phyloP scores from a whole-genome alignment of 2,797 vertebrate species.

The Taenioides sp. region DNA sequence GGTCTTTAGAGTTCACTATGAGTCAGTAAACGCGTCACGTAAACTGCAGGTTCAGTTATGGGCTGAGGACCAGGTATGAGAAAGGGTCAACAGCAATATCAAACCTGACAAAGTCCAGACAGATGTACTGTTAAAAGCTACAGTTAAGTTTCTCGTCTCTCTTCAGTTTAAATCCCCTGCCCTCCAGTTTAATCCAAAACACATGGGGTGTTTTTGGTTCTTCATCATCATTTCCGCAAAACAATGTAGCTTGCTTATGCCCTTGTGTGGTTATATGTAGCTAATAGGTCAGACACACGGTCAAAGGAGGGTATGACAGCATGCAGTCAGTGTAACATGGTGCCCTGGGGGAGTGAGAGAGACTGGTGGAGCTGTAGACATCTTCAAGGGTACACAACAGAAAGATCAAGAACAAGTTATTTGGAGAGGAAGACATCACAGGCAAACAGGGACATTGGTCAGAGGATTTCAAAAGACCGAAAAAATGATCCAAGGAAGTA shows the following conservation, averaged over 20 bases:
- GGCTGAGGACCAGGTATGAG: slow-evolving; percentile 27
- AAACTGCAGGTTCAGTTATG: slow-evolving; percentile 34
- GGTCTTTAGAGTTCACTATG: slow-evolving; percentile 9
- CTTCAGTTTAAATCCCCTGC: slow-evolving; percentile 55
- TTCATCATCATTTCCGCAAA: slow-evolving; percentile 57
- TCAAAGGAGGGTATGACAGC: slow-evolving; percentile 53
- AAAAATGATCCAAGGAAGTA: background rate
- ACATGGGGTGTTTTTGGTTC: slow-evolving; percentile 50
- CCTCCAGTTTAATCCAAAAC: slow-evolving; percentile 60
- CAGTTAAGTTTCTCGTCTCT: slow-evolving; percentile 55
- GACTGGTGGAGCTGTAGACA: slow-evolving; percentile 31
- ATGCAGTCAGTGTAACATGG: slow-evolving; percentile 47
- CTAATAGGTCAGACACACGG: slow-evolving; percentile 53
- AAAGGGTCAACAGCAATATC: slow-evolving; percentile 29
- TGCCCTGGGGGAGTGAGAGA: slow-evolving; percentile 13
- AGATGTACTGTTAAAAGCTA: slow-evolving; percentile 41
- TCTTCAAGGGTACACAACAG: slow-evolving; percentile 49
- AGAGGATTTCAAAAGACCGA: background rate
- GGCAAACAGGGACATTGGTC: slow-evolving; percentile 9
- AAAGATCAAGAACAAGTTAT: slow-evolving; percentile 49
- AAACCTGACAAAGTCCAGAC: slow-evolving; percentile 55
- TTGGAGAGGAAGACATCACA: slow-evolving; percentile 38
- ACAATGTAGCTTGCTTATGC: slow-evolving; percentile 18
- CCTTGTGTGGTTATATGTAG: slow-evolving; percentile 6
- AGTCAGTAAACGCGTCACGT: slow-evolving; percentile 41